phyloP scores from a whole-genome alignment of 2,113 vertebrate genomes.

The Danio rerio region GRCz12tu NC_133179.1:7989501-7990000 shows the following conservation, averaged over 20 bases:
- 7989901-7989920: constrained; percentile 55
- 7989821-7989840: constrained; percentile 80
- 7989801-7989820: constrained; percentile 75
- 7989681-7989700: constrained; percentile 50
- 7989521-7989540: background rate
- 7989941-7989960: no score
- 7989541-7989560: background rate
- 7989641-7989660: constrained; percentile 14
- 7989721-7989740: constrained; percentile 67
- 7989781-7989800: constrained; percentile 78
- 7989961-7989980: no score
- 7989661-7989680: constrained; percentile 26
- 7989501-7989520: background rate
- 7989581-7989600: background rate
- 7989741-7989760: constrained; percentile 71
- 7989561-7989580: background rate
- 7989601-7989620: constrained; percentile 8
- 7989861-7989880: constrained; percentile 87
- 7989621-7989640: constrained; percentile 25
- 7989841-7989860: constrained; percentile 79
- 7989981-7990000: no score
- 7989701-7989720: constrained; percentile 62
- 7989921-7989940: background rate
- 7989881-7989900: constrained; percentile 93
- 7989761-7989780: constrained; percentile 74